phyloP scores from a whole-genome alignment of 2,113 vertebrate species.

The Cathartes aura region DNA sequence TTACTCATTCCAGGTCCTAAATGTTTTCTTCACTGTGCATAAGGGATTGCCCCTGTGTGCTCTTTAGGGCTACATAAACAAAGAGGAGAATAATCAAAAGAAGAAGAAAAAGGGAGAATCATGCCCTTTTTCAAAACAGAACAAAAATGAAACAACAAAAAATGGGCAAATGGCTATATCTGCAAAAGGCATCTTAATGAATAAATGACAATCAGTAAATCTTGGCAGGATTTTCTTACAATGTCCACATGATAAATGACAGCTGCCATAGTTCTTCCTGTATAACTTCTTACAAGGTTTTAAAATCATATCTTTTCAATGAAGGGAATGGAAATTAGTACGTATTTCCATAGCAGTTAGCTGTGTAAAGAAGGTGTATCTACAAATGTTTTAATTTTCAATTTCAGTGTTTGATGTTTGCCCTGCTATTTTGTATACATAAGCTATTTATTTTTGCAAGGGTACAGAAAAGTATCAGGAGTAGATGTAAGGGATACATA shows the following conservation, averaged over 20 bases:
- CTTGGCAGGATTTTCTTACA: not conserved
- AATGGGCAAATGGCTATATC: not conserved
- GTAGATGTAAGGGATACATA: not conserved
- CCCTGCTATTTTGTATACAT: not conserved
- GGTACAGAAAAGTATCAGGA: not conserved
- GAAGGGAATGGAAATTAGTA: not conserved
- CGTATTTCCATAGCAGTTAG: not conserved
- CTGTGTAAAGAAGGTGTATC: not conserved
- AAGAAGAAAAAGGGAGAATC: not conserved
- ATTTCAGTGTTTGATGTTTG: not conserved
- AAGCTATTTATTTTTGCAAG: not conserved
- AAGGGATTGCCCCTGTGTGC: not conserved
- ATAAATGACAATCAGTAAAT: not conserved
- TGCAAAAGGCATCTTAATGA: not conserved
- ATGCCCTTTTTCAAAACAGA: not conserved
- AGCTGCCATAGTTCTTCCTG: not conserved
- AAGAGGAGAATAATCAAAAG: not conserved
- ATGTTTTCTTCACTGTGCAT: not conserved
- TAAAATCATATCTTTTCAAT: not conserved
- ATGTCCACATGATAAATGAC: not conserved
- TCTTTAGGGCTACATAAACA: not conserved
- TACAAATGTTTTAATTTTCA: not conserved
- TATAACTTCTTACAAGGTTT: not conserved
- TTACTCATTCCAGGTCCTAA: conserved; percentile 1
- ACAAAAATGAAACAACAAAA: not conserved